Base-by-base conservation (phyloP, 2,113 vertebrate species). In the Toxotes jaculatrix region DNA sequence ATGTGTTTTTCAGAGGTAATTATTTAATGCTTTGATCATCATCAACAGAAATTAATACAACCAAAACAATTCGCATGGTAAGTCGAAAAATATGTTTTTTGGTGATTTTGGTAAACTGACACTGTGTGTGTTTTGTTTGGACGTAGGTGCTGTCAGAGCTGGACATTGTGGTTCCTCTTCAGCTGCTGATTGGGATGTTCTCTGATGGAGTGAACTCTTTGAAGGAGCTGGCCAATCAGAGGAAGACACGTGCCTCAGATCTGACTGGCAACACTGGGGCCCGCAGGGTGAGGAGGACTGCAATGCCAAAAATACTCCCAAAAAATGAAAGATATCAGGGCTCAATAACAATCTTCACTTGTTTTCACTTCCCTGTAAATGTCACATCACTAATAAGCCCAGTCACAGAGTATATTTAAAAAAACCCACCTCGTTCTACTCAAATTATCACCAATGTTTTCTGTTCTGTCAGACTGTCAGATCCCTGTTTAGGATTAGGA, bases 181-280 rank as follows among this genome's bases (percentile, higher is more conserved):
- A 98, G 83, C 95, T 99, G 51, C 92, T 99, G 77, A 99, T 99
- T 75, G 96, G 97, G 90, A 99, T 99, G 98, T 99, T 99, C 94
- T 99, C 97, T 74, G 98, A 99, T 94, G 98, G 98, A 62, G 98
- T 99, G 84, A 99, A 99, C 95, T 99, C 98, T 76, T 93, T 99
- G 53, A 99, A 99, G 93, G 98, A 99, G 82, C 94, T 99, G 92
- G 97, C 97, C 89, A 98, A 98, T 95, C 98, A 99, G 94, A 96
- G 96, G 89, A 98, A 98, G 91, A 95, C 96, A 1, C 96, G 96
- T 60, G 95, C 92, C 73, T 95, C 91, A 74, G 97, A 98, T 88
- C 86, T 97, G 80, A 91, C 96, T 0, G 96, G 96, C 87, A 98
- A 94, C 92, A 88, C 95, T 70, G 96, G 96, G 76, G 87, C 96